These are phyloP conservation scores for Scolopax bukidnonensis DNA, from an alignment of 2,797 vertebrate genomes.

Conservation along the genomic window DNA sequence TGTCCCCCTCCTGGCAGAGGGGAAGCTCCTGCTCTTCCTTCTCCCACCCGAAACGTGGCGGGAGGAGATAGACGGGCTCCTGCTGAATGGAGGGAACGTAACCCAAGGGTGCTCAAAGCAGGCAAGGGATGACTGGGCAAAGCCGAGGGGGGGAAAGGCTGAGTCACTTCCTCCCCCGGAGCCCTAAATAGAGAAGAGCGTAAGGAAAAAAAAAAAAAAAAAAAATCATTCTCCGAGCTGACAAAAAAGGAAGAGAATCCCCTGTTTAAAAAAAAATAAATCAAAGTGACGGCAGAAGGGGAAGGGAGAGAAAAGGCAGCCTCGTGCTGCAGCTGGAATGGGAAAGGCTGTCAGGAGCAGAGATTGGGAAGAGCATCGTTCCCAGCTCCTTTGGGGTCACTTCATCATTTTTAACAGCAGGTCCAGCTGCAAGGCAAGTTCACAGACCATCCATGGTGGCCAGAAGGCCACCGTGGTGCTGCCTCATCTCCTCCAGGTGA, in stretches of 20 bases:
- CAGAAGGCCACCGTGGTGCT: accelerated
- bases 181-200: constrained; percentile 1
- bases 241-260: constrained; percentile 58
- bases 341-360: not conserved
- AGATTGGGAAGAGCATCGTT: not conserved
- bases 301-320: not conserved
- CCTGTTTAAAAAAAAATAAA: not conserved
- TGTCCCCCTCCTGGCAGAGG: not conserved
- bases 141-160: constrained; percentile 16
- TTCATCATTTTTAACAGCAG: not conserved
- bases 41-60: accelerated
- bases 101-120: not conserved
- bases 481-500: not conserved
- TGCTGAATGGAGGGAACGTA: not conserved
- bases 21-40: not conserved
- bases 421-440: not conserved
- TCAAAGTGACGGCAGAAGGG: not conserved
- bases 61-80: not conserved
- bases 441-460: accelerated
- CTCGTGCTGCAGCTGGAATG: not conserved
- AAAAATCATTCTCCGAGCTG: not conserved
- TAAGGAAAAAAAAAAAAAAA: not conserved
- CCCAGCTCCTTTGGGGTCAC: not conserved
- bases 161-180: constrained; percentile 59
- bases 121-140: constrained; percentile 26